Percentiles rank a stretch among this genome's conserved stretches.
These are phyloP conservation scores for western clawed frog (Xenopus tropicalis) DNA, from an alignment of 2,113 vertebrate genomes.

Conservation along the genomic window UCB_Xtro_10.0 CM004452.2:48263001-48263500, in stretches of 20 bases:
- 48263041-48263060: too few relatives aligned
- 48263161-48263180: neutral
- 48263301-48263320: too few relatives aligned
- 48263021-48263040: too few relatives aligned
- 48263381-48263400: neutral
- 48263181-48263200: too few relatives aligned
- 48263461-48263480: neutral
- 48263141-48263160: neutral
- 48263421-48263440: neutral
- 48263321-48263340: too few relatives aligned
- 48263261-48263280: too few relatives aligned
- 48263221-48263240: too few relatives aligned
- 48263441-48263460: neutral
- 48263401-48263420: neutral
- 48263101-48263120: neutral
- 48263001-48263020: too few relatives aligned
- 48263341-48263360: neutral
- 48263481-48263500: slow-evolving; percentile 19
- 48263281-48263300: too few relatives aligned
- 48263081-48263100: slow-evolving; percentile 8
- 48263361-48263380: neutral
- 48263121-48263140: neutral
- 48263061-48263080: too few relatives aligned
- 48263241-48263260: too few relatives aligned
- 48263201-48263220: too few relatives aligned